Conservation (phyloP, 1,140 invertebrate genomes). For the Eciton burchellii region DNA sequence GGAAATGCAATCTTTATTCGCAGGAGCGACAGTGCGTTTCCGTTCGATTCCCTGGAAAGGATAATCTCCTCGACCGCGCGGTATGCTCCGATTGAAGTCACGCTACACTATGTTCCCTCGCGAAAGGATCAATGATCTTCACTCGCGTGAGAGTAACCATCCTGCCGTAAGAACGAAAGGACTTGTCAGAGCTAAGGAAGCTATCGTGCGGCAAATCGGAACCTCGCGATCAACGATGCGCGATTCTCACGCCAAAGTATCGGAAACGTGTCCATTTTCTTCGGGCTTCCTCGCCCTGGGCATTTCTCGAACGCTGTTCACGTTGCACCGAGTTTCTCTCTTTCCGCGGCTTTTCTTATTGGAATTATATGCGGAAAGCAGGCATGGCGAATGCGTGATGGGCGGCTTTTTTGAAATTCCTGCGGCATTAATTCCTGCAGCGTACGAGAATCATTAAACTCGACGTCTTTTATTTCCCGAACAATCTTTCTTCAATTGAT, state of each 20-base stretch:
- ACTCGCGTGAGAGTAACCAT: constrained; percentile 20
- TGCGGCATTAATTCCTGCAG: neutral
- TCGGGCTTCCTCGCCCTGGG: constrained; percentile 4
- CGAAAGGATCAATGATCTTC: constrained; percentile 52
- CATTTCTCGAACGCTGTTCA: constrained; percentile 32
- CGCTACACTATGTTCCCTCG: constrained; percentile 37
- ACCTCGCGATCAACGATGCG: constrained; percentile 57
- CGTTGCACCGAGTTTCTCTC: constrained; percentile 26
- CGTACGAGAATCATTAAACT: neutral
- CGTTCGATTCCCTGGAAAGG: constrained; percentile 49
- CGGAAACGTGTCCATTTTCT: constrained; percentile 59
- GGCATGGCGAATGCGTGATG: constrained; percentile 14
- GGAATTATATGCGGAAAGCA: constrained; percentile 17
- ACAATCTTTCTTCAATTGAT: neutral
- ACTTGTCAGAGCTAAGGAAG: constrained; percentile 32
- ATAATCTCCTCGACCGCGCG: constrained; percentile 45
- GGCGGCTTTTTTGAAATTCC: neutral
- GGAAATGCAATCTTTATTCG: constrained; percentile 47
- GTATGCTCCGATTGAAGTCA: constrained; percentile 44
- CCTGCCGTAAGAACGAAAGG: constrained; percentile 37
- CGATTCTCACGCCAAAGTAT: constrained; percentile 57
- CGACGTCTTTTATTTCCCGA: neutral
- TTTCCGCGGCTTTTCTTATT: constrained; percentile 43
- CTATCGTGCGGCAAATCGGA: constrained; percentile 50
- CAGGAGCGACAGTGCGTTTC: constrained; percentile 34